Evolutionary conservation across 2,797 vertebrate genomes (phyloP).

Genomic region (Gadopsis marmoratus): DNA sequence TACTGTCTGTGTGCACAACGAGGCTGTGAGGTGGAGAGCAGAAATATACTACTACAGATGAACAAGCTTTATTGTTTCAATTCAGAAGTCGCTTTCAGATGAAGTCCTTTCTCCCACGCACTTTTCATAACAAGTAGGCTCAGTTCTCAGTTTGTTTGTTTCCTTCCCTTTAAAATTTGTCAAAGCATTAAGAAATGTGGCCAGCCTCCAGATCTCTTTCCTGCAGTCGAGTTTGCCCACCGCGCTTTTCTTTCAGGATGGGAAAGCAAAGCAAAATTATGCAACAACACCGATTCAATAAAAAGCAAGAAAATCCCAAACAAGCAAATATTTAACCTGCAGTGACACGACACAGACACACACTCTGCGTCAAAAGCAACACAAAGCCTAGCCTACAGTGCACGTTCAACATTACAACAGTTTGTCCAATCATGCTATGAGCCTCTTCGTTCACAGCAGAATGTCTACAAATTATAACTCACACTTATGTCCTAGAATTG

Average conservation of each 20-base stretch:
- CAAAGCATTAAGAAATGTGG: slow-evolving; percentile 19
- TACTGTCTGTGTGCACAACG: slow-evolving; percentile 73
- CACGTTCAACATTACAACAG: slow-evolving; percentile 14
- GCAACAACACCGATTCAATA: slow-evolving; percentile 41
- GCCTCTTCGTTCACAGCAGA: slow-evolving; percentile 6
- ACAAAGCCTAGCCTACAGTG: neutral
- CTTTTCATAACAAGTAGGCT: slow-evolving; percentile 11
- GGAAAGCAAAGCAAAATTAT: slow-evolving; percentile 63
- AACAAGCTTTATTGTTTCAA: slow-evolving; percentile 51
- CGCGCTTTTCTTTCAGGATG: slow-evolving; percentile 42
- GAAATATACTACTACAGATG: slow-evolving; percentile 80
- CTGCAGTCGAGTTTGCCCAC: slow-evolving; percentile 5
- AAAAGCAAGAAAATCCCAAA: slow-evolving; percentile 13
- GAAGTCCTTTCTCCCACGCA: slow-evolving; percentile 23
- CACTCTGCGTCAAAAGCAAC: slow-evolving; percentile 1
- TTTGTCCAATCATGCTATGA: neutral
- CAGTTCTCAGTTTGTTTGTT: slow-evolving; percentile 29
- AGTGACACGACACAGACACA: neutral
- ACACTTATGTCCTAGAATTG: slow-evolving; percentile 12
- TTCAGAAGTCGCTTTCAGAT: slow-evolving; percentile 46
- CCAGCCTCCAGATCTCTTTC: slow-evolving; percentile 21
- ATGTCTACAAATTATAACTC: neutral
- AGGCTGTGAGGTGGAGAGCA: slow-evolving; percentile 82
- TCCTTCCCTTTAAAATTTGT: slow-evolving; percentile 23
- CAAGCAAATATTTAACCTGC: neutral